phyloP scores from a whole-genome alignment of 2,113 vertebrate genomes.

The Tinamus guttatus region DNA sequence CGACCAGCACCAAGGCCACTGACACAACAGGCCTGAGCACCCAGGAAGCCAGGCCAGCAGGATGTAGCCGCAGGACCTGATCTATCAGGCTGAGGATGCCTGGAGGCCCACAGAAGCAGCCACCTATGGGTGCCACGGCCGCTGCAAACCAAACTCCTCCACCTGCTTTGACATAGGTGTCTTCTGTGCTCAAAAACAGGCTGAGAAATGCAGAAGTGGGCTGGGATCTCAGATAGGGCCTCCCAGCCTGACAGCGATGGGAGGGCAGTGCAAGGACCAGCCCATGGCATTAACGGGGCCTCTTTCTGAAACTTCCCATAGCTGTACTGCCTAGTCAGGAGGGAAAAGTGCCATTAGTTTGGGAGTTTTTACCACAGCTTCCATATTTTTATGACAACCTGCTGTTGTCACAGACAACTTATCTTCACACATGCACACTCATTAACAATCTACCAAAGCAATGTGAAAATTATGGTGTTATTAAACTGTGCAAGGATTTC shows the following conservation, averaged over 20 bases:
- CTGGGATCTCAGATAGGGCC: not conserved
- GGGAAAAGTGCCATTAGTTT: not conserved
- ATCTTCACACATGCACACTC: not conserved
- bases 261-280: not conserved
- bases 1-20: fast-evolving
- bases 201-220: not conserved
- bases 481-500: not conserved
- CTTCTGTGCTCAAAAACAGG: not conserved
- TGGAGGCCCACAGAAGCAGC: fast-evolving
- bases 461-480: not conserved
- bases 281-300: not conserved
- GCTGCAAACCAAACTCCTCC: not conserved
- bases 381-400: not conserved
- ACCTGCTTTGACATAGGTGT: not conserved
- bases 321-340: not conserved
- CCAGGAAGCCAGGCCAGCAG: not conserved
- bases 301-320: not conserved
- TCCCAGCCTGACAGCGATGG: not conserved
- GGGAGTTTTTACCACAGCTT: not conserved
- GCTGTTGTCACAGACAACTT: not conserved
- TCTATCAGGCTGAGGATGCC: not conserved
- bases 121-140: not conserved
- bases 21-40: not conserved
- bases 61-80: too few relatives aligned
- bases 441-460: not conserved